phyloP scores from a whole-genome alignment of 2,113 vertebrate genomes.

The Ornithorhynchus anatinus region DNA sequence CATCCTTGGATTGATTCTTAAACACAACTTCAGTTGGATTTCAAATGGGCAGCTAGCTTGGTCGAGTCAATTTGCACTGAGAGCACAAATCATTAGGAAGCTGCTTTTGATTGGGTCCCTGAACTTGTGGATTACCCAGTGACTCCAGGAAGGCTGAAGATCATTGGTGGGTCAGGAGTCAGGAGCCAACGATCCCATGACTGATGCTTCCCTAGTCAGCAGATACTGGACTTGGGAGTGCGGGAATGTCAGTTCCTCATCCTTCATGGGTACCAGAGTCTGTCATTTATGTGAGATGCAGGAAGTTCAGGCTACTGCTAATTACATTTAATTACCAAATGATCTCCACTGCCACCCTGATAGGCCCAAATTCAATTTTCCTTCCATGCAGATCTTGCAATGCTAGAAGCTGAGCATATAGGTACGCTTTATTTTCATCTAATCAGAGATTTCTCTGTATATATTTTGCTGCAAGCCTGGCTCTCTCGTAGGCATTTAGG shows the following conservation, averaged over 20 bases:
- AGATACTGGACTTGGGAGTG: too few species aligned
- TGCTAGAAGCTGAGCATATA: too few species aligned
- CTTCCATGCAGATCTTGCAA: too few species aligned
- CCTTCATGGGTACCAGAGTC: background rate
- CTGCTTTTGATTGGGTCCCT: background rate
- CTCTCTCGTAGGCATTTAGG: too few species aligned
- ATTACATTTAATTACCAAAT: too few species aligned
- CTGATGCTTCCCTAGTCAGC: too few species aligned
- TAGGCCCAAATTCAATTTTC: too few species aligned
- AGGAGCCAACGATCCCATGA: background rate
- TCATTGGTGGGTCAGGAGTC: constrained; percentile 3
- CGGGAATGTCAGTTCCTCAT: background rate
- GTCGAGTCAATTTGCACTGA: background rate
- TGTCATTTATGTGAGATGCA: background rate
- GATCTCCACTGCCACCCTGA: too few species aligned
- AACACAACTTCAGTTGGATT: background rate
- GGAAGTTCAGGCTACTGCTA: background rate
- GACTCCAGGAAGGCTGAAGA: background rate
- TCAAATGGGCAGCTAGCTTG: background rate
- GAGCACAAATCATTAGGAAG: background rate
- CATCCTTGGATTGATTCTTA: background rate
- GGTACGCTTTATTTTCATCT: too few species aligned
- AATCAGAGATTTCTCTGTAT: too few species aligned
- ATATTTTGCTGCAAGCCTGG: too few species aligned
- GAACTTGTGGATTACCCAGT: background rate